Percentiles rank a stretch among this genome's conserved stretches.
phyloP scores from a whole-genome alignment of 2,113 vertebrate species.

The Paraplagusia blochii region DNA sequence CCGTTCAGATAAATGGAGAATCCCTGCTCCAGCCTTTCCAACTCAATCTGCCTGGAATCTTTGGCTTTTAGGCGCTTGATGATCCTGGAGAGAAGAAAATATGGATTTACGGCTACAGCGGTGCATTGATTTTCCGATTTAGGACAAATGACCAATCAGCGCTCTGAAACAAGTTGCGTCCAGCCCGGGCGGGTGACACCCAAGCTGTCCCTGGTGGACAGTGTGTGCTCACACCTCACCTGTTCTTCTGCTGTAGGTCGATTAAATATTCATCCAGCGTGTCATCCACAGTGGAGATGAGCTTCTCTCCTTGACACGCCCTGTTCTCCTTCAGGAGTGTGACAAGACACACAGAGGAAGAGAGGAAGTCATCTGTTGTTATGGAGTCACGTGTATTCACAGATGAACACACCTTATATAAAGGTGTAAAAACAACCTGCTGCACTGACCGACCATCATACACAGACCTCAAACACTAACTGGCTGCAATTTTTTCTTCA shows the following conservation, averaged over 20 bases:
- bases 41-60: slow-evolving; percentile 75
- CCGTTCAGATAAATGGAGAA: slow-evolving; percentile 96
- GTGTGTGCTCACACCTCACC: slow-evolving; percentile 67
- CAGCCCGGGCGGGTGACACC: slow-evolving; percentile 45
- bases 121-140: not conserved
- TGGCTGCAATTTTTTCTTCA: no score
- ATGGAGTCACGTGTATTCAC: slow-evolving; percentile 18
- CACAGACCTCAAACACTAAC: no score
- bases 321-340: slow-evolving; percentile 67
- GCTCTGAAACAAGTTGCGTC: slow-evolving; percentile 8
- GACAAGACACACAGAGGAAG: slow-evolving; percentile 28
- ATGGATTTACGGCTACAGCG: not conserved
- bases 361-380: slow-evolving; percentile 26
- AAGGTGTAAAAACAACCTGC: slow-evolving; percentile 19
- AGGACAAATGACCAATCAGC: slow-evolving; percentile 36
- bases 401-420: slow-evolving; percentile 4
- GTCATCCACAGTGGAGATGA: slow-evolving; percentile 83
- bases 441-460: not conserved
- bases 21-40: slow-evolving; percentile 88
- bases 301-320: slow-evolving; percentile 65
- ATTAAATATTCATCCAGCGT: slow-evolving; percentile 94
- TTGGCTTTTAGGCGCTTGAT: slow-evolving; percentile 80
- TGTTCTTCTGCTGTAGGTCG: slow-evolving; percentile 90
- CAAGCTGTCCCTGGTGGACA: slow-evolving; percentile 37
- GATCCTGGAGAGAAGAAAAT: slow-evolving; percentile 69